phyloP scores from a whole-genome alignment of 2,888 invertebrate genomes.

The Stenurella melanura region DNA sequence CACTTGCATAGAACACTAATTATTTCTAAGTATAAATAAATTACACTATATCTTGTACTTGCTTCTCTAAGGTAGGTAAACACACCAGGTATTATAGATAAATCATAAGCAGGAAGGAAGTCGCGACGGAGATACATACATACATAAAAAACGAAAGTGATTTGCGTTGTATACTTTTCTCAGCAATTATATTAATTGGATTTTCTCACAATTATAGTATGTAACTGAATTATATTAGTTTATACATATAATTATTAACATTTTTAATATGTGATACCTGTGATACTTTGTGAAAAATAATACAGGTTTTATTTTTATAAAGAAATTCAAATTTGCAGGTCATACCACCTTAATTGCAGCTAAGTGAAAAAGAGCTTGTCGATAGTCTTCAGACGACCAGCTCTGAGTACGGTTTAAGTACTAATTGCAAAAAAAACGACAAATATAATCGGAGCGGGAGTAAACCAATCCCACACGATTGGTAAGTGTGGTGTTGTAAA shows the following conservation, averaged over 20 bases:
- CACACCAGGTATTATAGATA: not conserved
- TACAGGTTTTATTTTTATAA: too few relatives aligned
- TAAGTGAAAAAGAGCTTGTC: too few relatives aligned
- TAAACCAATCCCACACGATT: too few relatives aligned
- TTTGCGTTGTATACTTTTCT: not conserved
- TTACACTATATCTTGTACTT: slow-evolving; percentile 13
- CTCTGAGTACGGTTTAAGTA: too few relatives aligned
- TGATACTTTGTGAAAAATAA: too few relatives aligned
- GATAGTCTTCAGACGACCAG: too few relatives aligned
- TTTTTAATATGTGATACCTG: not conserved
- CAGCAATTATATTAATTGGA: not conserved
- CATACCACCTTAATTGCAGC: too few relatives aligned
- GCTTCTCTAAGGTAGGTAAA: slow-evolving; percentile 9
- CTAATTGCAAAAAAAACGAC: too few relatives aligned
- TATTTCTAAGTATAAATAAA: slow-evolving; percentile 29
- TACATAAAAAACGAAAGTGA: not conserved
- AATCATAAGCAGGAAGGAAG: not conserved
- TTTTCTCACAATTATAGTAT: slow-evolving; percentile 4
- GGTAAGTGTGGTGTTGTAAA: too few relatives aligned
- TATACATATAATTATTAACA: not conserved
- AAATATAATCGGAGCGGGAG: too few relatives aligned
- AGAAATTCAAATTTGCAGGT: too few relatives aligned
- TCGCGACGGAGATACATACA: not conserved
- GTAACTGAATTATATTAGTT: not conserved
- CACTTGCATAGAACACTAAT: not conserved